phyloP scores from a whole-genome alignment of 2,113 vertebrate species.

The Pelusios castaneus region DNA sequence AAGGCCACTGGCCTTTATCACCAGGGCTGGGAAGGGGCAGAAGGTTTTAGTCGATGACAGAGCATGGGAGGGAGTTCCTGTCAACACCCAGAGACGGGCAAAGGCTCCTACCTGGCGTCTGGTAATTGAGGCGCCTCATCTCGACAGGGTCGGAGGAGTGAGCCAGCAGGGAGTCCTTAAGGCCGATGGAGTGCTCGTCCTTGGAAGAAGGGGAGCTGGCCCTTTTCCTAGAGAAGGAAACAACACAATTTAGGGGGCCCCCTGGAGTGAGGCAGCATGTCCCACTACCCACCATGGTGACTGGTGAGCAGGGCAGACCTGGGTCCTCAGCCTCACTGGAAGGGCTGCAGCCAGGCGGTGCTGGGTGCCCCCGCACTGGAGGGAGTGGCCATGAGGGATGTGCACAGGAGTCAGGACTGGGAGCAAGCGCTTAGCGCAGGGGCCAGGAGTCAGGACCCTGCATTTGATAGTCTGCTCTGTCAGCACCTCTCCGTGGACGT shows the following conservation, averaged over 20 bases:
- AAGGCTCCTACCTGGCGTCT: slow-evolving; percentile 88
- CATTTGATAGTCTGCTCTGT: neutral
- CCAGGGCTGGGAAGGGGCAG: neutral
- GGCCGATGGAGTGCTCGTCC: slow-evolving; percentile 87
- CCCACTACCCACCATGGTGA: neutral
- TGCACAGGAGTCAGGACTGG: too few species aligned
- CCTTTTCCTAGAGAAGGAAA: slow-evolving; percentile 84
- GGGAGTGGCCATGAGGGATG: too few species aligned
- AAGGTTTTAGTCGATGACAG: neutral
- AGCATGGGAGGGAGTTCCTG: neutral
- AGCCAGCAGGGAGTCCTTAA: slow-evolving; percentile 91
- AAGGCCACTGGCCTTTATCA: neutral
- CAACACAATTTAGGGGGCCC: neutral
- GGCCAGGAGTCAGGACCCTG: neutral
- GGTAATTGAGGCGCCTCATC: slow-evolving; percentile 94
- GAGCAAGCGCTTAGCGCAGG: neutral
- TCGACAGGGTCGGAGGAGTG: slow-evolving; percentile 94
- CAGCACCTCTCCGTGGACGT: neutral
- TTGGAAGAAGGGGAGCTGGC: slow-evolving; percentile 90
- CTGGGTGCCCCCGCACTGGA: neutral
- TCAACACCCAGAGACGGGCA: neutral
- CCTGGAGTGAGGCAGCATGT: neutral
- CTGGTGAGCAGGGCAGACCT: neutral
- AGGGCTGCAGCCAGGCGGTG: neutral
- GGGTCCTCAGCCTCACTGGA: too few species aligned